phyloP scores from a whole-genome alignment of 2,113 vertebrate species.

The Trochalopteron elliotii region DNA sequence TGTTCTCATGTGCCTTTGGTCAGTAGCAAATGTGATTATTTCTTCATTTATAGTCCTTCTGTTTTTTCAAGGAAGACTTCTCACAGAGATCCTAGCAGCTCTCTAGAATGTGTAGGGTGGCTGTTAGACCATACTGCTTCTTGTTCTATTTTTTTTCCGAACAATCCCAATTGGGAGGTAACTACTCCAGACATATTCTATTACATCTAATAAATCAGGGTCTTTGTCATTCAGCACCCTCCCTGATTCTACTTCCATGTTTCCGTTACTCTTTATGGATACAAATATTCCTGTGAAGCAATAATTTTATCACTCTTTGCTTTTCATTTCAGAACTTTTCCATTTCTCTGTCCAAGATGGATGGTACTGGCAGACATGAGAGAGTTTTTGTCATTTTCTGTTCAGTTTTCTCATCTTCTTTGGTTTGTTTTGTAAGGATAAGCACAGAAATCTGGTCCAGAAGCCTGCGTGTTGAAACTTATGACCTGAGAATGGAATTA shows the following conservation, averaged over 20 bases:
- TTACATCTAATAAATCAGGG: background rate
- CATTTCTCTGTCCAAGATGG: background rate
- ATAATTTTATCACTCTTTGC: background rate
- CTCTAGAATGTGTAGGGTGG: background rate
- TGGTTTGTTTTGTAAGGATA: background rate
- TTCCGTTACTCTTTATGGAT: background rate
- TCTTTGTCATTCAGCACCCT: background rate
- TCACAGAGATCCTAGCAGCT: background rate
- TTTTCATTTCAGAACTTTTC: background rate
- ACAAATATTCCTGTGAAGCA: background rate
- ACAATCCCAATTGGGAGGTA: rapidly evolving
- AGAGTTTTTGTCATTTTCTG: background rate
- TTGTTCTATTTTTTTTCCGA: background rate
- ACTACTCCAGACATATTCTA: background rate
- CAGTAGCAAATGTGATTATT: background rate
- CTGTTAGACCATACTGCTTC: background rate
- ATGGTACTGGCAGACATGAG: background rate
- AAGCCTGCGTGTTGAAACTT: background rate
- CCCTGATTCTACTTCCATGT: background rate
- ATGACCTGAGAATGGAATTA: background rate
- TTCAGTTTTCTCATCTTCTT: background rate
- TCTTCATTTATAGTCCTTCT: background rate
- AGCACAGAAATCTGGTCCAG: background rate
- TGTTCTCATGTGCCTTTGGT: background rate
- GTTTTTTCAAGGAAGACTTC: background rate